These are phyloP conservation scores for Aphelinus atriplicis DNA, from an alignment of 1,140 invertebrate genomes.

Conservation along the genomic window DNA sequence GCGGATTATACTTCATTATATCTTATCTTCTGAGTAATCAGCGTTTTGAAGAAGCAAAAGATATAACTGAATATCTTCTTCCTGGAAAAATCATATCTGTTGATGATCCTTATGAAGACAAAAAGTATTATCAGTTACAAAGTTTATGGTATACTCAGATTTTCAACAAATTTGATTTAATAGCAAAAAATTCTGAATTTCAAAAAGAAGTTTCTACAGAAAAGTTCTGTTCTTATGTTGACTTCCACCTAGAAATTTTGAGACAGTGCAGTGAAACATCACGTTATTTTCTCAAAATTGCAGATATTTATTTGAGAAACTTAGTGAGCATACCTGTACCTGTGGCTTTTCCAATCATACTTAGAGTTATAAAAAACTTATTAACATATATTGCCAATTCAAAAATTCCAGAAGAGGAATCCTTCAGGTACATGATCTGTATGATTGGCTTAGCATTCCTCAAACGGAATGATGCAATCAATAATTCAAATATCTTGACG, in stretches of 20 bases:
- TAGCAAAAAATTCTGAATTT: background rate
- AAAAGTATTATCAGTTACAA: constrained; percentile 28
- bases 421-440: constrained; percentile 19
- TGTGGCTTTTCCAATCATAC: background rate
- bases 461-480: constrained; percentile 35
- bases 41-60: constrained; percentile 47
- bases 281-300: constrained; percentile 5
- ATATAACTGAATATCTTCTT: constrained; percentile 43
- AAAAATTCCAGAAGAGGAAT: constrained; percentile 9
- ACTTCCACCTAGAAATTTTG: constrained; percentile 29
- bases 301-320: constrained; percentile 24
- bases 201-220: constrained; percentile 4
- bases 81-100: constrained; percentile 24
- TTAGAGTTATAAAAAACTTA: constrained; percentile 10
- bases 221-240: background rate
- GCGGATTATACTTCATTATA: constrained; percentile 49
- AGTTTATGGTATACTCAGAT: constrained; percentile 30
- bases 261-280: constrained; percentile 24
- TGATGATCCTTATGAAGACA: constrained; percentile 22
- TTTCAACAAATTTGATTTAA: constrained; percentile 27
- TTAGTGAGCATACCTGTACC: constrained; percentile 1
- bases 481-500: constrained; percentile 23
- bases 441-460: constrained; percentile 27
- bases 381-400: constrained; percentile 20
- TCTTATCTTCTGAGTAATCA: constrained; percentile 43